phyloP scores from a whole-genome alignment of 2,888 invertebrate genomes.

The Anoncus sp. region DNA sequence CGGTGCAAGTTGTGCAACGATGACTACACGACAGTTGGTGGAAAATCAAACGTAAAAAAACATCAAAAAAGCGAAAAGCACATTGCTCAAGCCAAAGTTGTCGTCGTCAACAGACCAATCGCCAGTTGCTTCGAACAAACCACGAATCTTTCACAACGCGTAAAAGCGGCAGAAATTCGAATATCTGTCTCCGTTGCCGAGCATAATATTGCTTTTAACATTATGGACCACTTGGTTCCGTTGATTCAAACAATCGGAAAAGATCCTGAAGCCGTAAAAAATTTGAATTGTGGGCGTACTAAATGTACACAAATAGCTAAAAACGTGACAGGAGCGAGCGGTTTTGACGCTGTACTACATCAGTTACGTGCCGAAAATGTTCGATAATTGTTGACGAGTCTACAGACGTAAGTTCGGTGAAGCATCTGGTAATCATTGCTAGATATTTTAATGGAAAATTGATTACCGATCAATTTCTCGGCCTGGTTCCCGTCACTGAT shows the following conservation, averaged over 20 bases:
- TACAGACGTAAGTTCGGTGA: not conserved
- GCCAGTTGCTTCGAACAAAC: conserved; percentile 1
- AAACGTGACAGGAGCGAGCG: conserved; percentile 46
- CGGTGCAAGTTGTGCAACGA: conserved; percentile 19
- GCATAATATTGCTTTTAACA: conserved; percentile 68
- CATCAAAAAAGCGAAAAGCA: conserved; percentile 10
- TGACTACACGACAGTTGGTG: conserved; percentile 19
- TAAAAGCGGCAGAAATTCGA: conserved; percentile 62
- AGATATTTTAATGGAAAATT: conserved; percentile 34
- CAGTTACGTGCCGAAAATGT: conserved; percentile 33
- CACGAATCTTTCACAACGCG: not conserved
- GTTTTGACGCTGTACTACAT: not conserved
- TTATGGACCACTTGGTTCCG: conserved; percentile 64
- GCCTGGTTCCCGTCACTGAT: conserved; percentile 49
- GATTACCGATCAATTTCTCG: conserved; percentile 37
- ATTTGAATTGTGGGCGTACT: conserved; percentile 61
- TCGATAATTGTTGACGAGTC: conserved; percentile 66
- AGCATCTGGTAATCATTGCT: conserved; percentile 35
- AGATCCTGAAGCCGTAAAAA: conserved; percentile 69
- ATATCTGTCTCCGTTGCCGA: conserved; percentile 66
- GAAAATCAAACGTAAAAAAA: conserved; percentile 14
- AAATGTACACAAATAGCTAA: conserved; percentile 64
- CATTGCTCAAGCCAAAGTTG: not conserved
- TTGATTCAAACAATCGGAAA: conserved; percentile 63
- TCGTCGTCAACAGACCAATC: not conserved